Conservation (phyloP, 1,140 invertebrate genomes). For the Drosophila sucinea region DNA sequence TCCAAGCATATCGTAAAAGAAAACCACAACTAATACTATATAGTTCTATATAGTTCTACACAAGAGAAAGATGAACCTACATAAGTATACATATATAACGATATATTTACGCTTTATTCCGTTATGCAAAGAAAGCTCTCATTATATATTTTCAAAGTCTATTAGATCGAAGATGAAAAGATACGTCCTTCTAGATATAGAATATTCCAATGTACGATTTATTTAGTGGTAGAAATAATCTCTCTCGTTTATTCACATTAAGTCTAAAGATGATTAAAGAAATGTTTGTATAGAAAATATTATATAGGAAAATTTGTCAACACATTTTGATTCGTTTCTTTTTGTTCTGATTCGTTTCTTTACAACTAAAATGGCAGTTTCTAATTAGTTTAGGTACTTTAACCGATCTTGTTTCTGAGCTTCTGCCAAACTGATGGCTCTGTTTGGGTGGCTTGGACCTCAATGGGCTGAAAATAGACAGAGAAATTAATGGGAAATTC, state of each 20-base stretch:
- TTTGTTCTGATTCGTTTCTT: too few species aligned
- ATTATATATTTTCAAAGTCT: conserved; percentile 65
- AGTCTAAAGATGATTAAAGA: conserved; percentile 57
- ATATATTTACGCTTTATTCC: conserved; percentile 1
- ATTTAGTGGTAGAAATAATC: conserved; percentile 25
- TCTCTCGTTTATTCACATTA: conserved; percentile 44
- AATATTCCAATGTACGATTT: conserved; percentile 31
- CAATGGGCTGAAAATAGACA: conserved; percentile 20
- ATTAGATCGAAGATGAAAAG: conserved; percentile 50
- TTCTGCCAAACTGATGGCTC: conserved; percentile 48
- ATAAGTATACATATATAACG: not conserved
- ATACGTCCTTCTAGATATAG: conserved; percentile 45
- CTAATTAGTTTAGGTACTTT: conserved; percentile 23
- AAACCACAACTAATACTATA: conserved; percentile 6
- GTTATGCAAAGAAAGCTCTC: conserved; percentile 14
- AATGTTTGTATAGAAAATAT: conserved; percentile 32
- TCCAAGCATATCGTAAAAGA: conserved; percentile 31
- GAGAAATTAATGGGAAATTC: not conserved
- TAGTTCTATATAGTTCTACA: conserved; percentile 7
- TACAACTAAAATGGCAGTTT: conserved; percentile 31
- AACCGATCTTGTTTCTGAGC: conserved; percentile 43
- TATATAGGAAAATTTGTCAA: conserved; percentile 14
- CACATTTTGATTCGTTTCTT: conserved; percentile 6
- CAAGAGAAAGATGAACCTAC: not conserved
- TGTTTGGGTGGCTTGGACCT: conserved; percentile 22